Percentiles rank a stretch among this genome's conserved stretches.
Conservation (phyloP, 2,797 vertebrate genomes). For the Spheniscus humboldti region DNA sequence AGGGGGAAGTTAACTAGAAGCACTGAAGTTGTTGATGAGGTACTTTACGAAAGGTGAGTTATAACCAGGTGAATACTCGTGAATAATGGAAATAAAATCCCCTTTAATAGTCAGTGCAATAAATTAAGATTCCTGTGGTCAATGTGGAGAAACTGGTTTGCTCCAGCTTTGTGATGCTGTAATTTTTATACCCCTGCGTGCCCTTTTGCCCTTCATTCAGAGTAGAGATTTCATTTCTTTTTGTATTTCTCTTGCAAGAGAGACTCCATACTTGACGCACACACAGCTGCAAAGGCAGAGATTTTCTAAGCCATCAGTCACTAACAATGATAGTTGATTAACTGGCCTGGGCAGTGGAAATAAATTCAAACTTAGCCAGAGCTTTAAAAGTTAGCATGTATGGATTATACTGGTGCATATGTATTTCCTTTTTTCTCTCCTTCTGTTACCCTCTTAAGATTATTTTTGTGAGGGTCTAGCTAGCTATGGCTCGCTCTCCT, state of each 20-base stretch:
- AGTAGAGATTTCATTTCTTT: background rate
- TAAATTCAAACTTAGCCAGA: background rate
- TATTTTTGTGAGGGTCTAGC: background rate
- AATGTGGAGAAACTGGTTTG: background rate
- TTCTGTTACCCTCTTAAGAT: background rate
- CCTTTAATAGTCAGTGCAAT: background rate
- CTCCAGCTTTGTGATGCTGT: background rate
- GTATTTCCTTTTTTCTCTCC: background rate
- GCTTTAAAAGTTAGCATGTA: background rate
- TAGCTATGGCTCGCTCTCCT: background rate
- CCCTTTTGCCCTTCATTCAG: background rate
- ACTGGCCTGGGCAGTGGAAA: background rate
- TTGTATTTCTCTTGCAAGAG: background rate
- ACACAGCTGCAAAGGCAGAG: background rate
- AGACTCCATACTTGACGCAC: background rate
- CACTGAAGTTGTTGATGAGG: background rate
- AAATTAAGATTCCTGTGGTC: background rate
- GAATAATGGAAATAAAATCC: background rate
- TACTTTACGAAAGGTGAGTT: background rate
- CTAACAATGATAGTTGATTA: background rate
- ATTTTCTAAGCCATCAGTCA: background rate
- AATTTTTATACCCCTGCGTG: background rate
- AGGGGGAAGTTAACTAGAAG: background rate
- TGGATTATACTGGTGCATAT: background rate
- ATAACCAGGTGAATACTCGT: background rate